Base-by-base conservation (phyloP, 2,113 vertebrate genomes). In the Heloderma charlesbogerti region DNA sequence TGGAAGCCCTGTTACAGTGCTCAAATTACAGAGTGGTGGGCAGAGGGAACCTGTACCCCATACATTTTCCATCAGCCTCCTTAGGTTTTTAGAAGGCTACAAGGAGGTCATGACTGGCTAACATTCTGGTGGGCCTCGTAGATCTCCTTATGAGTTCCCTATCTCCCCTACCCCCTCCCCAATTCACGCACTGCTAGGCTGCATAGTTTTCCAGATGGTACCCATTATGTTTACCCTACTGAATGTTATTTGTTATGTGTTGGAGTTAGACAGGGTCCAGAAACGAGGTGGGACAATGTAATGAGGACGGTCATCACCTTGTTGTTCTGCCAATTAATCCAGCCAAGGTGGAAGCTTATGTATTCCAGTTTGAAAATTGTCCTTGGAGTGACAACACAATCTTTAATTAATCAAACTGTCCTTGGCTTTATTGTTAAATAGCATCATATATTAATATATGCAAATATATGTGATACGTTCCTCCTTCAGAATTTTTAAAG, bases 391-490 rank as follows among this genome's bases (percentile, higher is more conserved):
- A 34, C 51, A 63, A 16, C 34, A 63, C 77, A 22, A 87, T 12
- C 71, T 87, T 69, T 9, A 60, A 51, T 57, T 51, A 40, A 67
- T 71, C 31, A 54, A 80, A 45, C 34, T 16, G 45, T 79, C 75
- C 48, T 74, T 10, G 3, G 25, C 27, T 91, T 89, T 89, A 10
- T 88, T 88, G 18, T 48, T 87, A 80, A 88, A 89, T 74, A 82
- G 57, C 74, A 78, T 6, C 69, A 15, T 67, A 66, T 79, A 18
- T 79, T 71, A 81, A 72, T 54, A 20, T 8, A 6, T 89, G 88
- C 29, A 63, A 75, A 82, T 18, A 37, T 80, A 40, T 45, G 20
- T 18, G n/a, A 66, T 48, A 60, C 48, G 13, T 79, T 54, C 13
- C 45, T 69, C 43, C 37, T 80, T 40, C 48, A 57, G 48, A 54